These are phyloP conservation scores for Parotocinclus haroldoi DNA, from an alignment of 2,797 vertebrate species.

Conservation along the genomic window DNA sequence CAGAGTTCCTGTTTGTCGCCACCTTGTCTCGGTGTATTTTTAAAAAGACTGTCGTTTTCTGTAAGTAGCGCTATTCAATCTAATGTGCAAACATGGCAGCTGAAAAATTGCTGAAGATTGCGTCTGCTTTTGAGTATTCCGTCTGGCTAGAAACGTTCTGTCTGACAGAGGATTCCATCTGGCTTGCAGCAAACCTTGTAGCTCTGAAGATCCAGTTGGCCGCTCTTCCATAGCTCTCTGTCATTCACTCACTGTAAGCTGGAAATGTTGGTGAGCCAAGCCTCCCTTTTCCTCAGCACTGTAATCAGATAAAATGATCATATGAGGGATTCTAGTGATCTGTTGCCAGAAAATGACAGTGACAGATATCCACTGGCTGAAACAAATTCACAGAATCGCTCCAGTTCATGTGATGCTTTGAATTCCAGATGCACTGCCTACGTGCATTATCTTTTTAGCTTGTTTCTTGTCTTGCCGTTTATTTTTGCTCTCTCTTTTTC, in stretches of 20 bases:
- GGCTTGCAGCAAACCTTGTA: constrained; percentile 31
- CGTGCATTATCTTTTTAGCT: neutral
- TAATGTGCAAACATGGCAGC: constrained; percentile 52
- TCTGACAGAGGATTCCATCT: constrained; percentile 34
- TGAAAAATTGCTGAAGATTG: constrained; percentile 46
- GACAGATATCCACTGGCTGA: constrained; percentile 26
- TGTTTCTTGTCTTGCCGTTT: no score
- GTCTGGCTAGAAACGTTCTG: constrained; percentile 35
- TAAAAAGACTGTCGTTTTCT: constrained; percentile 29
- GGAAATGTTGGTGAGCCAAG: constrained; percentile 29
- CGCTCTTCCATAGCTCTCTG: constrained; percentile 33
- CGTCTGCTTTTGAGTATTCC: constrained; percentile 28
- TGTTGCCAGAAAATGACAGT: constrained; percentile 18
- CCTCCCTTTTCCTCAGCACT: constrained; percentile 28
- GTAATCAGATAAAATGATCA: constrained; percentile 30
- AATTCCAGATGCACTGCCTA: constrained; percentile 5
- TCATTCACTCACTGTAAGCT: constrained; percentile 21
- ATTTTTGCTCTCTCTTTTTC: no score
- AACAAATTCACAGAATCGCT: constrained; percentile 9
- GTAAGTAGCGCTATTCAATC: constrained; percentile 48
- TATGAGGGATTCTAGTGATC: constrained; percentile 10
- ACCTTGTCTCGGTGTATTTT: constrained; percentile 16
- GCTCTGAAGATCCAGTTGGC: constrained; percentile 27
- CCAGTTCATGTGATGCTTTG: constrained; percentile 21
- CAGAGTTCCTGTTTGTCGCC: constrained; percentile 5